Evolutionary conservation across 1,140 invertebrate genomes (phyloP), one percentile per base, ranked within the genome.

Genomic region (Eumaeus atala): DNA sequence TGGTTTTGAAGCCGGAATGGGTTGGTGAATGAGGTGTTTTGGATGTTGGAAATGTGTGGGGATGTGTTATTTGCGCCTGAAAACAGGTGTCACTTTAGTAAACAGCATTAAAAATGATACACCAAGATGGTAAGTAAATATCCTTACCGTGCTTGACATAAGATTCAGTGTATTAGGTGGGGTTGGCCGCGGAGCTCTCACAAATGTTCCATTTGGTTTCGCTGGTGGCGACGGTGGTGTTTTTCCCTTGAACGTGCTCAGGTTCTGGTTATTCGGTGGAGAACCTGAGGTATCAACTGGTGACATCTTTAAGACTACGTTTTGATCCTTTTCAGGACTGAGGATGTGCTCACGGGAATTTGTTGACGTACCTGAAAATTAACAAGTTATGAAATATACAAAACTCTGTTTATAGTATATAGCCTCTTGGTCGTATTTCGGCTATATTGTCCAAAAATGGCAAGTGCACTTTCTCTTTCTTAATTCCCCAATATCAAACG

Each of bases 101-200:
- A 82, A 72, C 51, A 62, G 55, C 34, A 59, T 51, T 54, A 47
- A 35, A 36, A 37, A 37, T 12, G 36, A 44, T 8, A 9, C 17
- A 55, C 48, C 7, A 49, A 50, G 34, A 9, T n/a, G 2, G 3
- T 34, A 34, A 6, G 3, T 7, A 34, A 12, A 28, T 40, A 28
- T 54, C 83, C 87, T 85, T 78, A 88, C 87, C 56, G 88, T 84
- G 77, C 84, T 90, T 48, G 87, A 84, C 73, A 86, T 90, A 53
- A 95, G 88, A 84, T 94, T 95, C 58, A 95, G 81, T 12, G 94
- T 95, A 71, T 95, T 95, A 5, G 94, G 94, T 61, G 93, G 93
- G 55, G 93, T 94, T 0, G 94, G 94, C 67, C 93, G 88, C n/a
- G 92, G 91, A 37, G 91, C 91, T 71, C 92, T 85, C 40, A 90